Evolutionary conservation across 1,140 invertebrate genomes (phyloP).

Genomic region (Cotesia glomerata): DNA sequence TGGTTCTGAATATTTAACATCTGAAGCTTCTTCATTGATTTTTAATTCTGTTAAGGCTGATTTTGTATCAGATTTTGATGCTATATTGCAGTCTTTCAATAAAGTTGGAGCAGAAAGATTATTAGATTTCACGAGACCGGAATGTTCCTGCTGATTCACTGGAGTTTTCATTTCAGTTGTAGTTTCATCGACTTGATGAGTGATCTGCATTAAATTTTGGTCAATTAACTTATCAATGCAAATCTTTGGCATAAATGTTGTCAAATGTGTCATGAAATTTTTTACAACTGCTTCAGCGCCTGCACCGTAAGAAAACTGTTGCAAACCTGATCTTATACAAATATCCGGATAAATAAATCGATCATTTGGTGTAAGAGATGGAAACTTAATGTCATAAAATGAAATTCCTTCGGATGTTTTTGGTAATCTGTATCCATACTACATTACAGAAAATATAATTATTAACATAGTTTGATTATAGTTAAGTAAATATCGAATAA

Average conservation of each 20-base stretch:
- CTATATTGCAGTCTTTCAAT: too few relatives aligned
- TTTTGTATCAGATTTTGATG: too few relatives aligned
- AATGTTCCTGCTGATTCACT: too few relatives aligned
- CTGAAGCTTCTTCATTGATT: not conserved
- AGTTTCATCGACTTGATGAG: not conserved
- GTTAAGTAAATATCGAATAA: not conserved
- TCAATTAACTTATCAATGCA: not conserved
- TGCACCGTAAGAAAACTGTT: not conserved
- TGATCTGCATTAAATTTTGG: not conserved
- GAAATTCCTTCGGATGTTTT: not conserved
- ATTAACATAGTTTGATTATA: not conserved
- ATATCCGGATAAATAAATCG: not conserved
- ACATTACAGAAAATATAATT: not conserved
- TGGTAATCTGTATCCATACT: constrained; percentile 1
- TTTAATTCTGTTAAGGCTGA: not conserved
- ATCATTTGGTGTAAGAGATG: not conserved
- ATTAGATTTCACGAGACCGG: too few relatives aligned
- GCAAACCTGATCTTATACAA: not conserved
- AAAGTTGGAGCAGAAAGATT: too few relatives aligned
- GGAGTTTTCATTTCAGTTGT: not conserved
- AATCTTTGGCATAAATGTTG: not conserved
- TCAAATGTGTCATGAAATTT: not conserved
- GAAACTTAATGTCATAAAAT: not conserved
- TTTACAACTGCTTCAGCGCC: not conserved
- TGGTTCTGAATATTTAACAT: not conserved